A percentile compares a stretch with the other conserved stretches of the same genome.
These are phyloP conservation scores for Dryococelus australis DNA, from an alignment of 2,888 invertebrate species.

Conservation along the genomic window DNA sequence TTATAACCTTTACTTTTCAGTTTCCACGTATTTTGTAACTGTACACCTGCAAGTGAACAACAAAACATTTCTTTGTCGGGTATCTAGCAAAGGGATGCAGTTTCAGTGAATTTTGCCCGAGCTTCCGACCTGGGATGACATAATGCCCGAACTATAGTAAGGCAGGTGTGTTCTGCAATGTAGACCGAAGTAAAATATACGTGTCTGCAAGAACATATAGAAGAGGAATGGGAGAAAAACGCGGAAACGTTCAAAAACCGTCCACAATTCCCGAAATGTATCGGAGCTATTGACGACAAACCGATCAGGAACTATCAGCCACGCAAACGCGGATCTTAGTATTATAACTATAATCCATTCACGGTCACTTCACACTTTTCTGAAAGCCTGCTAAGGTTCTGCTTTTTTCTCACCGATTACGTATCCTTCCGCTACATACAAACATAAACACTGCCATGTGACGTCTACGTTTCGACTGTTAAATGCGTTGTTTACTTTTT, in stretches of 20 bases:
- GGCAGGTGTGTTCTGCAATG: constrained; percentile 27
- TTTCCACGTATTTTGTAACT: too few relatives aligned
- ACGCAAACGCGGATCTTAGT: constrained; percentile 50
- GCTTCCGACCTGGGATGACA: constrained; percentile 27
- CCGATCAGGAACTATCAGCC: constrained; percentile 52
- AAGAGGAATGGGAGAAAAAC: constrained; percentile 25
- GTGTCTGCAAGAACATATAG: constrained; percentile 21
- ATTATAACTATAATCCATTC: constrained; percentile 52
- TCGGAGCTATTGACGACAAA: constrained; percentile 54
- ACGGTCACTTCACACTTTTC: too few relatives aligned
- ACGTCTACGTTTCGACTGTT: too few relatives aligned
- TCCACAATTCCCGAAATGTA: constrained; percentile 48
- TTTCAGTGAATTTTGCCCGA: constrained; percentile 30
- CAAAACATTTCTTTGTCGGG: constrained; percentile 18
- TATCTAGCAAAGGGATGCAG: constrained; percentile 29
- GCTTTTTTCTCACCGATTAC: too few relatives aligned
- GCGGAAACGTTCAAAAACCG: constrained; percentile 30
- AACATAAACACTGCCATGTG: too few relatives aligned
- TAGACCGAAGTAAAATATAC: constrained; percentile 11
- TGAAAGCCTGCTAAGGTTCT: too few relatives aligned
- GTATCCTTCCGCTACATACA: too few relatives aligned
- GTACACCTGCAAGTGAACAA: too few relatives aligned
- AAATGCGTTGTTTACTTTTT: too few relatives aligned
- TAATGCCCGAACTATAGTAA: neutral
- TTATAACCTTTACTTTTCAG: too few relatives aligned